phyloP scores from a whole-genome alignment of 2,888 invertebrate species.

The Ecdyonurus torrentis region DNA sequence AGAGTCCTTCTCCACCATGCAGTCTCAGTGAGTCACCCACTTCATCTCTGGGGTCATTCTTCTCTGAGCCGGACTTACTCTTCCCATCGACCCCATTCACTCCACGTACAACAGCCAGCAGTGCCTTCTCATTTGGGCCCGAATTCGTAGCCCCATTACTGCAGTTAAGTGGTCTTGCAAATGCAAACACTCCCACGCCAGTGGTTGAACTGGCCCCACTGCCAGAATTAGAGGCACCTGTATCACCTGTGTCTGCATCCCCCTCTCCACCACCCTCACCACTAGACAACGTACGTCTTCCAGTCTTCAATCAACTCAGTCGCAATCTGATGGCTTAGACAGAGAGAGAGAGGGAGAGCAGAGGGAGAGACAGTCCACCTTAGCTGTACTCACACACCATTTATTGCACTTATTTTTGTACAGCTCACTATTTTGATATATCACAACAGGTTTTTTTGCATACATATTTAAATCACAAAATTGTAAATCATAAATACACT shows the following conservation, averaged over 20 bases:
- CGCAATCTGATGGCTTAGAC: not conserved
- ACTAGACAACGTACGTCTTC: constrained; percentile 48
- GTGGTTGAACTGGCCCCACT: constrained; percentile 8
- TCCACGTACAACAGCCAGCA: constrained; percentile 25
- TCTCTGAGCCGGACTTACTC: constrained; percentile 37
- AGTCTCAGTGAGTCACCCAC: constrained; percentile 46
- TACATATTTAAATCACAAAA: too few relatives aligned
- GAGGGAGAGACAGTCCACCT: too few relatives aligned
- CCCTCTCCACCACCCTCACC: constrained; percentile 10
- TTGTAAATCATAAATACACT: too few relatives aligned
- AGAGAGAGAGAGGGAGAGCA: too few relatives aligned
- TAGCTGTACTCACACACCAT: too few relatives aligned
- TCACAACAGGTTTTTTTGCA: too few relatives aligned
- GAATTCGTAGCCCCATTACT: constrained; percentile 25
- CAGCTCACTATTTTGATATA: too few relatives aligned
- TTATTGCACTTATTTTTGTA: too few relatives aligned
- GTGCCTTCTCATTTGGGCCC: constrained; percentile 21
- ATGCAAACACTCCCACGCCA: constrained; percentile 20
- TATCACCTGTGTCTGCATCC: constrained; percentile 15
- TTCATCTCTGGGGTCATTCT: constrained; percentile 39
- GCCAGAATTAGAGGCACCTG: not conserved
- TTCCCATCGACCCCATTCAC: constrained; percentile 33
- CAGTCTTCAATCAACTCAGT: constrained; percentile 59
- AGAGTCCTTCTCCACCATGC: constrained; percentile 41
- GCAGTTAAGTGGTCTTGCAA: constrained; percentile 24